Conservation (phyloP, 2,113 vertebrate genomes). For the Chloropsis hardwickii region DNA sequence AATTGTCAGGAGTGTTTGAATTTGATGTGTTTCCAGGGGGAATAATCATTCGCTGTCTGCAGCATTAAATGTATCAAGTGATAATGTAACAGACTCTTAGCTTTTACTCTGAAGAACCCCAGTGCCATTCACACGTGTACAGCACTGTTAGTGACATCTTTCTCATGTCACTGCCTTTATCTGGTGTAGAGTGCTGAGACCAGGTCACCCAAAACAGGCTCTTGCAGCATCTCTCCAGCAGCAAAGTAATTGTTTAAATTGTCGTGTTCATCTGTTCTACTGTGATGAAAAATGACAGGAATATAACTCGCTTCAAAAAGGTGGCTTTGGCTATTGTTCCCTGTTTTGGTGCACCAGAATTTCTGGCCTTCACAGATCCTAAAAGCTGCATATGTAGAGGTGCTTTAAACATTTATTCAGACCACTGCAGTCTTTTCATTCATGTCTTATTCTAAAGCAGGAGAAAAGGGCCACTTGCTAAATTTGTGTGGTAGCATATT, state of each 20-base stretch:
- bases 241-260: not conserved
- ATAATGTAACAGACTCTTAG: not conserved
- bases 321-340: not conserved
- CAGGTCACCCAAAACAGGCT: not conserved
- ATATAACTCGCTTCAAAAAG: not conserved
- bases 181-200: not conserved
- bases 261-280: not conserved
- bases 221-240: not conserved
- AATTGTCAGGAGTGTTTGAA: not conserved
- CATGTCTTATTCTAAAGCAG: not conserved
- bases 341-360: not conserved
- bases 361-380: not conserved
- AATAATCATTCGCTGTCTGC: not conserved
- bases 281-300: not conserved
- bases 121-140: fast-evolving
- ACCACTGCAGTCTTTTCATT: not conserved
- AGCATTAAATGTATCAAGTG: not conserved
- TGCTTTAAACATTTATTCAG: not conserved
- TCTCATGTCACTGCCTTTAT: not conserved
- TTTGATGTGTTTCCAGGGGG: not conserved
- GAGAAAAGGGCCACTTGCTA: not conserved
- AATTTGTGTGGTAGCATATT: not conserved
- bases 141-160: not conserved
- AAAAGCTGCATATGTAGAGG: not conserved
- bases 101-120: not conserved